Conservation (phyloP, 2,888 invertebrate species). For the Nephrotoma flavescens region DNA sequence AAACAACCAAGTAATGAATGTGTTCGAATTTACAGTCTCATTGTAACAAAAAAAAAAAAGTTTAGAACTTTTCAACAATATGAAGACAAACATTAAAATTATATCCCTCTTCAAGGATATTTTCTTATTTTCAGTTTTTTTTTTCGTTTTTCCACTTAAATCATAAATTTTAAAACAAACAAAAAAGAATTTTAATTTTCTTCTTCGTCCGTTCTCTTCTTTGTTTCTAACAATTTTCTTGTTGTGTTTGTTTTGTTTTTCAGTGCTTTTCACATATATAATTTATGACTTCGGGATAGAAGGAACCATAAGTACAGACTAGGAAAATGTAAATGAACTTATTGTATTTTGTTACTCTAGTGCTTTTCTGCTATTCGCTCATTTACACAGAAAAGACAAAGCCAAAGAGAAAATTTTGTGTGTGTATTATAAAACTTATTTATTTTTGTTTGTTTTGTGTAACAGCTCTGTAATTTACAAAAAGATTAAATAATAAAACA, state of each 20-base stretch:
- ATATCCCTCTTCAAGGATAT: background rate
- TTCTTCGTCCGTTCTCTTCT: background rate
- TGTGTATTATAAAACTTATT: background rate
- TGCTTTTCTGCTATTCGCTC: background rate
- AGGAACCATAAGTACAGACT: background rate
- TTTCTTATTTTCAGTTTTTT: background rate
- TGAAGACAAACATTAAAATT: background rate
- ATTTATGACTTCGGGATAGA: background rate
- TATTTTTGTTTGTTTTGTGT: background rate
- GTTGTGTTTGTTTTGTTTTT: background rate
- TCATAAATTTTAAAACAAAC: background rate
- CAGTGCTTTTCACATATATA: background rate
- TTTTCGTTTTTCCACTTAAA: background rate
- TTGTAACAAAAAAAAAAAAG: background rate
- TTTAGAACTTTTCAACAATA: background rate
- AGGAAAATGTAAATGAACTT: background rate
- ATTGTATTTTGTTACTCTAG: background rate
- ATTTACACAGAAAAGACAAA: background rate
- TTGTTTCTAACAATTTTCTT: background rate
- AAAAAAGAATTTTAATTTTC: background rate
- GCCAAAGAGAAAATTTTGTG: background rate
- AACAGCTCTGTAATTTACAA: background rate
- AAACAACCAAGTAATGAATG: background rate
- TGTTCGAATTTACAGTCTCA: background rate
- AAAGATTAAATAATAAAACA: background rate